These are phyloP conservation scores for Lepeophtheirus nordmannii DNA, from an alignment of 2,888 invertebrate genomes.

Conservation along the genomic window DNA sequence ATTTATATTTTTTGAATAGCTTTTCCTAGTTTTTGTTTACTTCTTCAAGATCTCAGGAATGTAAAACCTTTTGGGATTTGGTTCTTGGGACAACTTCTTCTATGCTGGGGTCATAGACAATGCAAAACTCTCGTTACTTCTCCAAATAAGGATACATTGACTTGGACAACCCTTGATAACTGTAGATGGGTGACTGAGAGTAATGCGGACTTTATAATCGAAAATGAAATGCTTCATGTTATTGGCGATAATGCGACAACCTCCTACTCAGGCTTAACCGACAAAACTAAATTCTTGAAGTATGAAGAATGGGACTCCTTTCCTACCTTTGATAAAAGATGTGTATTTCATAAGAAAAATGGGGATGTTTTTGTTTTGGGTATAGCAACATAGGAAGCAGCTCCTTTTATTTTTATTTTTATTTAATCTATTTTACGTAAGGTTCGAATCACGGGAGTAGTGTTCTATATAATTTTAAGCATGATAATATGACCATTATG, in stretches of 20 bases:
- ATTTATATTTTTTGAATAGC: too few relatives aligned
- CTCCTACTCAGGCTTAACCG: not conserved
- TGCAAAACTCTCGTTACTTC: not conserved
- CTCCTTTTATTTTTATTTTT: too few relatives aligned
- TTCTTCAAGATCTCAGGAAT: too few relatives aligned
- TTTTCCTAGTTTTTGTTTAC: too few relatives aligned
- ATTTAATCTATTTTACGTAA: too few relatives aligned
- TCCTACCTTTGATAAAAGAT: not conserved
- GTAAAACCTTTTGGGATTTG: not conserved
- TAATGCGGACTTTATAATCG: not conserved
- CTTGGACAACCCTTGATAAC: not conserved
- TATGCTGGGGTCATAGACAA: not conserved
- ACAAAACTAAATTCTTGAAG: not conserved
- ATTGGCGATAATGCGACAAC: not conserved
- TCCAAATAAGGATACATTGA: not conserved
- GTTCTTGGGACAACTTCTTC: not conserved
- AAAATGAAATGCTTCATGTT: not conserved
- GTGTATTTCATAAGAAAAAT: not conserved
- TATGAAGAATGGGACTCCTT: not conserved
- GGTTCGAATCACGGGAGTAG: too few relatives aligned
- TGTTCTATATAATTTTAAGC: too few relatives aligned
- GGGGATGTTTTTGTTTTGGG: not conserved
- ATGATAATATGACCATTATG: too few relatives aligned
- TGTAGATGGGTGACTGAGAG: conserved; percentile 4
- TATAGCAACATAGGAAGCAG: too few relatives aligned